Evolutionary conservation across 2,113 vertebrate genomes (phyloP), one percentile per base, ranked within the genome.

Genomic region (Rafetus swinhoei): DNA sequence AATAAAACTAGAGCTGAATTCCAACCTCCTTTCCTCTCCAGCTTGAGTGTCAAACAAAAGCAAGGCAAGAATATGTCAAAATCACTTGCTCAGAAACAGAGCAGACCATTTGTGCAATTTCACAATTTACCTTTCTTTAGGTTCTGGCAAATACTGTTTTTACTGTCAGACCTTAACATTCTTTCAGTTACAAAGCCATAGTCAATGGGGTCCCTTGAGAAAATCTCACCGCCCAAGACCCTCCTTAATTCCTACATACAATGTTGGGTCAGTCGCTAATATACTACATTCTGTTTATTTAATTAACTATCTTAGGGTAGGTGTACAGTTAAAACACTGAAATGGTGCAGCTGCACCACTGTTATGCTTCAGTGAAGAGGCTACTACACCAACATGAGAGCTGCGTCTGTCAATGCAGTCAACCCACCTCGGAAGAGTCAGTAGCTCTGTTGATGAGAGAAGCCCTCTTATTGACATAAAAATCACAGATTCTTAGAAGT

Each of bases 211-310:
- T 39, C 55, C 9, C 18, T 7, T 2, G 2, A 65, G 6, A 87
- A 45, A 11, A 10, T 88, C n/a, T 2, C 56, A 57, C 2, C 9
- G 0, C 1, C 1, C 19, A 87, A 3, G 0, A 1, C 74, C 57
- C 87, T 80, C 18, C 56, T 35, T n/a, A 81, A 10, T 4, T 94
- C 77, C 90, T 85, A 24, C 2, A 76, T 1, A 39, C 90, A 92
- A 59, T 21, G 4, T 65, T 80, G 3, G 0, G 1, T 22, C 81
- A 45, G 13, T 24, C 6, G 19, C 55, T 81, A 79, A 76, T 25
- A 87, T 2, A 79, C 13, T 81, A 53, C 25, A 89, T 89, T 85
- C 0, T 0, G 84, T 45, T 88, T 60, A 54, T 5, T 88, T 86
- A 84, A 90, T 8, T n/a, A 45, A 14, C 35, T 82, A 10, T 85